Base-by-base conservation (phyloP, 2,888 invertebrate species). In the Dascillus cervinus region DNA sequence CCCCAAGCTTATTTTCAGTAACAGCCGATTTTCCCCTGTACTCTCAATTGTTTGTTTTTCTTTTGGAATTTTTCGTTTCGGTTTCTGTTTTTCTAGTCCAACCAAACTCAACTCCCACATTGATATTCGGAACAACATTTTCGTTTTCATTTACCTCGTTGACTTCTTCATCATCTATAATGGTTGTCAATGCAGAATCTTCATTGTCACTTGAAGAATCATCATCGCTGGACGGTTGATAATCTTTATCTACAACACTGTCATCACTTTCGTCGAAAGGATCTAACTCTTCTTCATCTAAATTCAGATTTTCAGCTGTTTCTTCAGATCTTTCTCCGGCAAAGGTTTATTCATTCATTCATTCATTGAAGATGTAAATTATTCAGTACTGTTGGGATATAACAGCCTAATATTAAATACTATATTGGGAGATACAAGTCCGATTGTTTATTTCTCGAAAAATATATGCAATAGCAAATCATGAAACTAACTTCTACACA, bases 141-240 rank as follows among this genome's bases (percentile, higher is more conserved):
- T n/a, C 6, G 4, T 10, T 22, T 10, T 21, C 21, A 29, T 21
- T 21, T 22, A 21, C 21, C 21, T 11, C 29, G 9, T 29, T 29
- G 29, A 8, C 3, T 29, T 29, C 29, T 21, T 29, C 29, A 26
- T 26, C 14, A 26, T 13, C 26, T 9, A 26, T 14, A 26, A 26
- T 26, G 9, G 13, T 3, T 26, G 26, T 26, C 26, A 26, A 26
- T 26, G 26, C 13, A 11, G 10, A 6, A 26, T 26, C 15, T 26
- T 26, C 13, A 26, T 14, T 14, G 13, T 13, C 6, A 17, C 17
- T 17, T 17, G 17, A 17, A 17, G 5, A 17, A 17, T 17, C 17
- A 17, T 17, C 17, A 17, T 17, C 17, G 8, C 8, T 8, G 17
- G 17, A 15, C 15, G 13, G 26, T 26, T 3, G 13, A 14, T 26